Evolutionary conservation across 2,113 vertebrate species (phyloP), one percentile per base, ranked within the genome.

Genomic region (Mystacornis crossleyi): DNA sequence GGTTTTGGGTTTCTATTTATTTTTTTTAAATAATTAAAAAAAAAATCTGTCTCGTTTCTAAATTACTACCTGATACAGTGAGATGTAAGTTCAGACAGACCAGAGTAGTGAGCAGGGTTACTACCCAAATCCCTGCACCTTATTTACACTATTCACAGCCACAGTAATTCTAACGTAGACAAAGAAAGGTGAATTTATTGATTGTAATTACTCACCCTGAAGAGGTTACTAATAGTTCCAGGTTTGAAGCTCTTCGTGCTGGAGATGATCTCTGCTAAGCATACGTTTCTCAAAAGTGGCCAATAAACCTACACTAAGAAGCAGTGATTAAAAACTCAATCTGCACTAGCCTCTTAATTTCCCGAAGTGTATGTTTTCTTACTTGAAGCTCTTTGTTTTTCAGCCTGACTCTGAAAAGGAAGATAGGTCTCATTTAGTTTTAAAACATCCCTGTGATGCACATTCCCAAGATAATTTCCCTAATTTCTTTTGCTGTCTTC

Each of bases 391-490:
- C 92, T 81, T 89, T 74, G 43, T 31, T 91, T 82, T 89, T 81
- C 42, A 73, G 70, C 51, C 81, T 75, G 86, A 82, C 86, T 95
- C 95, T 33, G 66, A 90, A 82, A 67, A 94, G 74, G 51, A 86
- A 48, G 40, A 53, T 17, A 80, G 75, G 40, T 65, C 36, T 95
- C 75, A 81, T 95, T 90, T 91, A 82, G 86, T 72, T 83, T 94
- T 83, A 74, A 40, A 71, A 25, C 34, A 18, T 78, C 65, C 45
- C 83, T 83, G 34, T 38, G 43, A 81, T 87, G 64, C 73, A 88
- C 66, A 50, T 90, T 97, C 91, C 80, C 83, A 81, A 72, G 93
- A 92, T 74, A 90, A 54, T 95, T 93, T 97, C 86, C 84, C 62
- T 79, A 51, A 51, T 86, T 90, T 95, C 80, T 82, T 96, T 94